A percentile compares a stretch with the other conserved stretches of the same genome.
Conservation (phyloP, 2,113 vertebrate species). For the Chinchilla lanigera region DNA sequence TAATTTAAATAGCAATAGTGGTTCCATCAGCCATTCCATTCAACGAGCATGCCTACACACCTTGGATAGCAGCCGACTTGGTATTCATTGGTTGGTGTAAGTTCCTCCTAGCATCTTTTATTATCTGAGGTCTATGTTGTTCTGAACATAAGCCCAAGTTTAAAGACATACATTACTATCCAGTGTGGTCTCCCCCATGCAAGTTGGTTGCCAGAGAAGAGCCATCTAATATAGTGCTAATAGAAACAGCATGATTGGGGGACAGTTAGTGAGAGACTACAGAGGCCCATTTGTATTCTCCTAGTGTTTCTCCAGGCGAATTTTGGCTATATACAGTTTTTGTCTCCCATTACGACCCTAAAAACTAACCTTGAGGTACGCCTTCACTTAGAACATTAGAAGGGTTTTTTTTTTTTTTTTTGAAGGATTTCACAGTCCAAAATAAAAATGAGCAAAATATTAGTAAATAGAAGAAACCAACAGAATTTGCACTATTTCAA, state of each 20-base stretch:
- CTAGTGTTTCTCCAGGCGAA: not conserved
- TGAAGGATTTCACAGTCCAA: conserved; percentile 73
- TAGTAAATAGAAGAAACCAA: conserved; percentile 76
- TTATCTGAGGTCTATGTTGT: not conserved
- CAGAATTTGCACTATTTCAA: conserved; percentile 71
- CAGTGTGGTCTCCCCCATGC: not conserved
- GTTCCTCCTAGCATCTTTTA: not conserved
- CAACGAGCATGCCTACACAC: not conserved
- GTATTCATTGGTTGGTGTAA: not conserved
- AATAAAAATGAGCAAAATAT: conserved; percentile 76
- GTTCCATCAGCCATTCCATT: not conserved
- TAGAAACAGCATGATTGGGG: not conserved
- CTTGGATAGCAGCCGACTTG: not conserved
- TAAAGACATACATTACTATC: not conserved
- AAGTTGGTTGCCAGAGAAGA: not conserved
- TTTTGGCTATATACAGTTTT: not conserved
- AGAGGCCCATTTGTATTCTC: not conserved
- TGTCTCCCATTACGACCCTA: not conserved
- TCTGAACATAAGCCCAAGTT: not conserved
- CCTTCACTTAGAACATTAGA: conserved; percentile 53
- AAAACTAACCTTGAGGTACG: conserved; percentile 32
- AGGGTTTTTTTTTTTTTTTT: conserved; percentile 52
- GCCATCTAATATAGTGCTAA: not conserved
- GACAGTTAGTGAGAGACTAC: not conserved
- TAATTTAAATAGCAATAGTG: not conserved